These are phyloP conservation scores for Anabas testudineus DNA, from an alignment of 2,797 vertebrate genomes.

Conservation along the genomic window DNA sequence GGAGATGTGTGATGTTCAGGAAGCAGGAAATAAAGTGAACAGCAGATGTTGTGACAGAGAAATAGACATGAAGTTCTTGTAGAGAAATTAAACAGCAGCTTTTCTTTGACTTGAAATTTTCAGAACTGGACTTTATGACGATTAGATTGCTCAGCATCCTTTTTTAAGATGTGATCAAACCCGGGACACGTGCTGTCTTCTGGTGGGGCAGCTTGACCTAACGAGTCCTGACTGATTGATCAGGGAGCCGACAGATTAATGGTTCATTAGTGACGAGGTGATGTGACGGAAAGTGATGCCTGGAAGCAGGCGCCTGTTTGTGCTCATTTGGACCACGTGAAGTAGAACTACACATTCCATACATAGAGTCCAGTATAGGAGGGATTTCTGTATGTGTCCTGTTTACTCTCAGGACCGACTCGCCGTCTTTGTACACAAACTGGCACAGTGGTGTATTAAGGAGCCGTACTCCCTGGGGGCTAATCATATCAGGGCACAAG, in stretches of 20 bases:
- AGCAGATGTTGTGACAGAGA: too few species aligned
- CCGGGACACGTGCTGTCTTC: not conserved
- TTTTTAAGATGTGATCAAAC: too few species aligned
- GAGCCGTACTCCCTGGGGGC: constrained; percentile 43
- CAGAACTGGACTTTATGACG: too few species aligned
- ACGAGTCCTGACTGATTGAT: not conserved
- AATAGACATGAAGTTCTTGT: too few species aligned
- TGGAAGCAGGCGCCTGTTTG: not conserved
- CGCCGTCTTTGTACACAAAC: constrained; percentile 39
- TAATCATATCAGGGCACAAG: constrained; percentile 65
- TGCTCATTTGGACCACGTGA: not conserved
- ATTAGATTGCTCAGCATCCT: too few species aligned
- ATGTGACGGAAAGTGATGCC: not conserved
- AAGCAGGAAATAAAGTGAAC: too few species aligned
- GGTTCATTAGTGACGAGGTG: not conserved
- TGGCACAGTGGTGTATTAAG: constrained; percentile 61
- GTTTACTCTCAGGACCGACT: constrained; percentile 46
- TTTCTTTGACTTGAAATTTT: too few species aligned
- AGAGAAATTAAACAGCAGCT: too few species aligned
- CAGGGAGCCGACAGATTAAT: too few species aligned
- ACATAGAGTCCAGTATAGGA: constrained; percentile 35
- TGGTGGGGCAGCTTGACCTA: not conserved
- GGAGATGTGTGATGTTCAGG: too few species aligned
- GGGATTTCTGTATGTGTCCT: constrained; percentile 35
- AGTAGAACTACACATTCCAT: constrained; percentile 22